phyloP scores from a whole-genome alignment of 2,797 vertebrate species.

The Poecilia wingei region DNA sequence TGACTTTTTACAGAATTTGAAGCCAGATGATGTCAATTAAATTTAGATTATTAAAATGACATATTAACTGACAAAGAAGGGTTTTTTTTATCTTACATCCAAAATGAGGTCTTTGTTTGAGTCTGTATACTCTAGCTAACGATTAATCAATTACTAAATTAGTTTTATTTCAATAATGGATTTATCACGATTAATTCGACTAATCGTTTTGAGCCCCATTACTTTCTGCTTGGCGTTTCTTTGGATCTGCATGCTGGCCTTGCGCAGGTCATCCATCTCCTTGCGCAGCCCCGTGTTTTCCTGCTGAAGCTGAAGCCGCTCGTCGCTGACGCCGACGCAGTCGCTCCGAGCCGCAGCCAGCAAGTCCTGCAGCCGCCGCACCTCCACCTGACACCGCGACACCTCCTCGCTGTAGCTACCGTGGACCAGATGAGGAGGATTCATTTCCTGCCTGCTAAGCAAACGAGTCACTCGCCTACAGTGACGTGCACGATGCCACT shows the following conservation, averaged over 20 bases:
- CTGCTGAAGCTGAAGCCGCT: slow-evolving; percentile 90
- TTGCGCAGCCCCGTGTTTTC: slow-evolving; percentile 87
- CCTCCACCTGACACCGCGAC: slow-evolving; percentile 86
- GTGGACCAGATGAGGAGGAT: neutral
- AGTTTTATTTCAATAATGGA: too few species aligned
- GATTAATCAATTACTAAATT: too few species aligned
- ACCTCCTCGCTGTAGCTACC: slow-evolving; percentile 89
- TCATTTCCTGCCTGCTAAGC: neutral
- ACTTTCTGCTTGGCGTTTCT: slow-evolving; percentile 91
- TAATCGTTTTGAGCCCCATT: neutral
- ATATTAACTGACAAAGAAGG: too few species aligned
- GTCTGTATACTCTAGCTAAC: too few species aligned
- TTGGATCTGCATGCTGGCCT: slow-evolving; percentile 80
- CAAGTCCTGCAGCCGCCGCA: slow-evolving; percentile 84
- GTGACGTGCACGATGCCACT: slow-evolving; percentile 54
- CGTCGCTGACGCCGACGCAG: slow-evolving; percentile 85
- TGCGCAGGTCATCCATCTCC: slow-evolving; percentile 88
- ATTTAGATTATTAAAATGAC: too few species aligned
- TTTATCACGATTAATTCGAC: too few species aligned
- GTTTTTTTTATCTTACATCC: too few species aligned
- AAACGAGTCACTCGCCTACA: neutral
- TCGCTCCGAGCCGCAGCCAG: slow-evolving; percentile 86
- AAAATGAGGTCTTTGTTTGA: too few species aligned
- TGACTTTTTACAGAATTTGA: too few species aligned
- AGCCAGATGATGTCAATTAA: too few species aligned